Conservation (phyloP, 2,113 vertebrate species). For the Malurus alboscapulatus region DNA sequence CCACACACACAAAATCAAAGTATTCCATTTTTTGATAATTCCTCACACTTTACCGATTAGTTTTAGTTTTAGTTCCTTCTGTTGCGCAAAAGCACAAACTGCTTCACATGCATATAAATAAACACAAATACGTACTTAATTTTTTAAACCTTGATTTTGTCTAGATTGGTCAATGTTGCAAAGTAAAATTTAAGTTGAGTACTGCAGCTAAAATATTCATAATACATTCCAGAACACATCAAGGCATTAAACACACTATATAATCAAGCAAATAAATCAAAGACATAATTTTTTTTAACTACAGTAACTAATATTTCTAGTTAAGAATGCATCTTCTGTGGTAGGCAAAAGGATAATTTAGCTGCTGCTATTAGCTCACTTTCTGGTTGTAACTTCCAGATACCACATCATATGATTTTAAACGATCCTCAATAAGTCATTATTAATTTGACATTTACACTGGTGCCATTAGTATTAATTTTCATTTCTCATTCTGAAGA, state of each 20-base stretch:
- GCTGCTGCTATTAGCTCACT: not conserved
- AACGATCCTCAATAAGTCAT: not conserved
- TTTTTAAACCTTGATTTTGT: not conserved
- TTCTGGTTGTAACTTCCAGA: not conserved
- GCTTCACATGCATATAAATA: not conserved
- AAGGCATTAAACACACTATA: not conserved
- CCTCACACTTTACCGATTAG: fast-evolving
- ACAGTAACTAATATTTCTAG: not conserved
- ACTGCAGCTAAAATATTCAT: not conserved
- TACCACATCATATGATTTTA: not conserved
- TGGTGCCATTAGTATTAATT: not conserved
- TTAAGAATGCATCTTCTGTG: not conserved
- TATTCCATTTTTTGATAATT: not conserved
- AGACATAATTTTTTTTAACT: not conserved
- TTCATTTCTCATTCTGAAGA: not conserved
- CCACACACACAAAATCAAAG: not conserved
- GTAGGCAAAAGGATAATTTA: not conserved
- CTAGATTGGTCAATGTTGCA: not conserved
- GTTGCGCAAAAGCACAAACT: not conserved
- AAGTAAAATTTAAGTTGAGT: not conserved
- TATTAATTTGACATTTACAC: not conserved
- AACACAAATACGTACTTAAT: not conserved
- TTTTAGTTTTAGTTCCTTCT: not conserved
- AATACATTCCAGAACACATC: not conserved
- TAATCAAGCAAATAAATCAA: not conserved